Base-by-base conservation (phyloP, 2,113 vertebrate species). In the Motacilla tschutschensis region DNA sequence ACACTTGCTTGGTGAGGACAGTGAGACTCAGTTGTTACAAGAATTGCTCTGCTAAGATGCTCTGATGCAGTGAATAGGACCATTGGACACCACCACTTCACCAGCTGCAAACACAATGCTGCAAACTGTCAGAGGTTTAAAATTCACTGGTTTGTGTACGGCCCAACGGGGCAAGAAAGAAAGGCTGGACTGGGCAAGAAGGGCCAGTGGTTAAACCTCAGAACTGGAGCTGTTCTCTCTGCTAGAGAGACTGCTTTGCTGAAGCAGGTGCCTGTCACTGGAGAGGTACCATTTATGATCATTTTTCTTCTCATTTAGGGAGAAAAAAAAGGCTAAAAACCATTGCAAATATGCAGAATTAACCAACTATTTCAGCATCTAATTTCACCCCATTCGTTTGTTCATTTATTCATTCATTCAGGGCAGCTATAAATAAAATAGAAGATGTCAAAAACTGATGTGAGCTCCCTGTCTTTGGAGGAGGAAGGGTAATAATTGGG, bases 21-120 rank as follows among this genome's bases (percentile, higher is more conserved):
- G 93, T 83, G 91, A 92, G 92, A 88, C 89, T 77, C 76, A 51
- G 93, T 83, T 92, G 91, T 84, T 92, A 92, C 93, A 82, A 87
- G 84, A 88, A 91, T 83, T 85, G 93, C 87, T 95, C 93, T 43
- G 79, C 67, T 38, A 83, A 91, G 89, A 62, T 85, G 91, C 90
- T 85, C 88, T 87, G 77, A 88, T 29, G 87, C 79, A 47, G 83
- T 90, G 92, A 71, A 63, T 7, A 51, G 79, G 76, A 85, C 70
- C 40, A 76, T 54, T 65, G 25, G 78, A n/a, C 44, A 89, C 84
- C 81, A 44, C 73, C 89, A 33, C 16, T 26, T 72, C 71, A 76
- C 60, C 60, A 83, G 94, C 85, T 40, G 85, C 83, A 63, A 87
- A 90, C 85, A 67, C 62, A 19, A 87, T 44, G 87, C 50, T 48